Evolutionary conservation across 2,888 invertebrate species (phyloP), one percentile per base, ranked within the genome.

Genomic region (Lepetodrilus schrolli): DNA sequence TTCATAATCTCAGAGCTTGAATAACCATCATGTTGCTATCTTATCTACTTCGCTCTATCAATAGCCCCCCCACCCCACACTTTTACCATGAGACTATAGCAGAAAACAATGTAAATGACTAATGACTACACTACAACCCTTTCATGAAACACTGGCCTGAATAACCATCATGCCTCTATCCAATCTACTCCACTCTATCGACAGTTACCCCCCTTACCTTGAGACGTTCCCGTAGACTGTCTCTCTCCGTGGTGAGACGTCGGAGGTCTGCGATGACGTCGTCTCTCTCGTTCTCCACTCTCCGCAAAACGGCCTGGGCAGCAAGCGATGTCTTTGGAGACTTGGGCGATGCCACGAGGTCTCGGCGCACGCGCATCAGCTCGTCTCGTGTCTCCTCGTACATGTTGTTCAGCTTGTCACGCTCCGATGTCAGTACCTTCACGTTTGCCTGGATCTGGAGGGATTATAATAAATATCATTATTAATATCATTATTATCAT

Each of bases 361-460:
- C 89, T 26, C 87, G 79, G 21, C 90, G 70, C n/a, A 88, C 81
- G 38, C 84, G 80, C 80, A 87, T 86, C 34, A 90, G 80, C 75
- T 90, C 90, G 30, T 84, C 86, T 70, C 89, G 88, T 2, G 87
- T 82, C 88, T 89, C 88, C 71, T 88, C 87, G 81, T 90, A 90
- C 86, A 89, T 84, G 36, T 74, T 81, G 80, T 84, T 89, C 4
- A 90, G 84, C 73, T 87, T 88, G 83, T 91, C 90, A 75, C 90
- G 81, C 75, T 91, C 91, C 48, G 84, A 81, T 3, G 90, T 90
- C 66, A 91, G 78, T 7, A 90, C 90, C 75, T 90, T 89, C 26
- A 91, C 90, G 83, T 91, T 91, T 50, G 90, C 88, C 78, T 90
- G 90, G 70, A 91, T 90, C 90, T 89, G 78, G n/a, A n/a, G n/a